Evolutionary conservation across 2,888 invertebrate genomes (phyloP).

Genomic region (Acanthosepion lycidas): DNA sequence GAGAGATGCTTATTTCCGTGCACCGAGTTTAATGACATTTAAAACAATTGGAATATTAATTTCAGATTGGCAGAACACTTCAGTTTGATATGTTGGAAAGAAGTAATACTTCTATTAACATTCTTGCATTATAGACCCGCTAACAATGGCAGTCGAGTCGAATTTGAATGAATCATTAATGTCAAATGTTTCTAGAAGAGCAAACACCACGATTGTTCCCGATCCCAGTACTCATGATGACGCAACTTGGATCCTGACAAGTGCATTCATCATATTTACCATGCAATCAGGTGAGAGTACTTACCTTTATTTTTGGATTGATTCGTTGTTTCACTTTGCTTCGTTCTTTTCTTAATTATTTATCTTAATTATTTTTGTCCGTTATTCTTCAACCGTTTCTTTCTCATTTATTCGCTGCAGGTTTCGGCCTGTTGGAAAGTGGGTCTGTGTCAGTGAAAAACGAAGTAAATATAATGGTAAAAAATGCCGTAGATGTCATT

Average conservation of each 20-base stretch:
- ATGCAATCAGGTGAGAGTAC: conserved; percentile 88
- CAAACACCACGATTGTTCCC: not conserved
- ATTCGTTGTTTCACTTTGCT: not conserved
- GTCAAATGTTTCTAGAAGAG: not conserved
- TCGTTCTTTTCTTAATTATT: not conserved
- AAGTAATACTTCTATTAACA: not conserved
- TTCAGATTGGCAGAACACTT: no score
- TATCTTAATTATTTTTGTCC: not conserved
- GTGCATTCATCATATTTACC: conserved; percentile 90
- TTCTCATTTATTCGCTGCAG: conserved; percentile 52
- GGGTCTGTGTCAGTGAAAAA: conserved; percentile 66
- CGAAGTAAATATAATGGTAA: conserved; percentile 70
- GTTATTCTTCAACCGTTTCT: not conserved
- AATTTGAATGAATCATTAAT: not conserved
- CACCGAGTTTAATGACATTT: no score
- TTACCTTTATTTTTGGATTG: not conserved
- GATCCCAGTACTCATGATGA: conserved; percentile 58
- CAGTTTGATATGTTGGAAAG: no score
- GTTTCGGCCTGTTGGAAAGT: conserved; percentile 67
- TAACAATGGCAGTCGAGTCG: not conserved
- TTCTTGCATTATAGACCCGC: not conserved
- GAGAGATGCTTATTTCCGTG: no score
- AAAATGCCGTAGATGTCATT: conserved; percentile 68
- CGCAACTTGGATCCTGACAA: conserved; percentile 75
- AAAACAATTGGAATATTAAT: no score